Percentiles rank a stretch among this genome's conserved stretches.
phyloP scores from a whole-genome alignment of 1,140 invertebrate species.

The Hestina assimilis region DNA sequence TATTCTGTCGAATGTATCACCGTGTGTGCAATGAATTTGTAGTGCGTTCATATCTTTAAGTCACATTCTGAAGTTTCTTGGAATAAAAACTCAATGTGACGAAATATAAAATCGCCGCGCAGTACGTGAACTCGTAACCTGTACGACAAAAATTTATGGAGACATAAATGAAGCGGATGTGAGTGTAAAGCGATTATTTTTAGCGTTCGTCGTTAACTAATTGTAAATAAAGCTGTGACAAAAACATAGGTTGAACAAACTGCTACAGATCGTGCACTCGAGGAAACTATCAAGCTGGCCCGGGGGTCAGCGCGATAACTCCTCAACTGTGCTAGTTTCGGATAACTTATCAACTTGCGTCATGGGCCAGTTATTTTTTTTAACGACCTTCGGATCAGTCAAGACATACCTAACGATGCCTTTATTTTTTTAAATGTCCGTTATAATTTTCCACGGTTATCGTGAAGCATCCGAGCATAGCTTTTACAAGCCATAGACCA shows the following conservation, averaged over 20 bases:
- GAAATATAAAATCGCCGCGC: background rate
- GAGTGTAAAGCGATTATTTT: slow-evolving; percentile 42
- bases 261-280: slow-evolving; percentile 48
- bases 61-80: background rate
- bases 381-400: background rate
- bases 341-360: slow-evolving; percentile 72
- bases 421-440: slow-evolving; percentile 7
- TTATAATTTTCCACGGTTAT: slow-evolving; percentile 50
- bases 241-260: slow-evolving; percentile 71
- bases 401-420: background rate
- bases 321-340: slow-evolving; percentile 67
- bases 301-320: slow-evolving; percentile 56
- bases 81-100: background rate
- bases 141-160: background rate
- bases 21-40: slow-evolving; percentile 12
- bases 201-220: slow-evolving; percentile 34
- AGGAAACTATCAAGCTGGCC: slow-evolving; percentile 44
- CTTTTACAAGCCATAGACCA: slow-evolving; percentile 67
- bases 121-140: background rate
- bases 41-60: background rate
- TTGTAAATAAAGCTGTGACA: slow-evolving; percentile 58
- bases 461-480: slow-evolving; percentile 55
- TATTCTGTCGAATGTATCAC: slow-evolving; percentile 4
- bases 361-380: slow-evolving; percentile 29
- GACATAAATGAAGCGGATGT: slow-evolving; percentile 31